Base-by-base conservation (phyloP, 2,888 invertebrate species). In the Diaphora mendica region DNA sequence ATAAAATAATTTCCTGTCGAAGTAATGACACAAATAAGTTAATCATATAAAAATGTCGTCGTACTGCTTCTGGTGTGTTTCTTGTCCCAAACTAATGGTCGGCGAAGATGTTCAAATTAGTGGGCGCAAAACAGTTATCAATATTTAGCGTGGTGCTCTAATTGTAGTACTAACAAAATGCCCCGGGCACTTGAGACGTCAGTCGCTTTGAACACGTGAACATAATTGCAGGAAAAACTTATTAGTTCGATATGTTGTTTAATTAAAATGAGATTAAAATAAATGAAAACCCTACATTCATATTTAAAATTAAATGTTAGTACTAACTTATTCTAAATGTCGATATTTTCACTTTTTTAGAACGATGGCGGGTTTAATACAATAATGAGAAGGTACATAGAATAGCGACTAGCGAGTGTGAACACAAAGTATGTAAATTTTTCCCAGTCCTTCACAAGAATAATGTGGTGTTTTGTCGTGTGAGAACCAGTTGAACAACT, bases 101-200 rank as follows among this genome's bases (percentile, higher is more conserved):
- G 77, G 79, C 76, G 75, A 72, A 75, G 68, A 71, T 26, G 83
- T 82, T 70, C 30, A 89, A 92, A 91, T 91, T 91, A 90, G 86
- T 90, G 89, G 88, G 88, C 86, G 84, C 86, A 85, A 87, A 85
- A 88, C 84, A 91, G 91, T 91, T 90, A 90, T 86, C 85, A 85
- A 86, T 87, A 88, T 89, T 91, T 91, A 88, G 90, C 87, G 88
- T 88, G 89, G 89, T 87, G 85, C 84, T 88, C 87, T 90, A 89
- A 92, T 91, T 91, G 85, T 84, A 77, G 83, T 73, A 73, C 78
- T 82, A 71, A 74, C 48, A 26, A 77, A 79, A 79, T 78, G 86
- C 90, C 87, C 75, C 80, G 30, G 83, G 89, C 83, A 68, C 75
- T 80, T 68, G 20, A 68, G 77, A 84, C 82, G 75, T 82, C 83